These are phyloP conservation scores for Sphaeramia orbicularis DNA, from an alignment of 2,797 vertebrate species.

Conservation along the genomic window DNA sequence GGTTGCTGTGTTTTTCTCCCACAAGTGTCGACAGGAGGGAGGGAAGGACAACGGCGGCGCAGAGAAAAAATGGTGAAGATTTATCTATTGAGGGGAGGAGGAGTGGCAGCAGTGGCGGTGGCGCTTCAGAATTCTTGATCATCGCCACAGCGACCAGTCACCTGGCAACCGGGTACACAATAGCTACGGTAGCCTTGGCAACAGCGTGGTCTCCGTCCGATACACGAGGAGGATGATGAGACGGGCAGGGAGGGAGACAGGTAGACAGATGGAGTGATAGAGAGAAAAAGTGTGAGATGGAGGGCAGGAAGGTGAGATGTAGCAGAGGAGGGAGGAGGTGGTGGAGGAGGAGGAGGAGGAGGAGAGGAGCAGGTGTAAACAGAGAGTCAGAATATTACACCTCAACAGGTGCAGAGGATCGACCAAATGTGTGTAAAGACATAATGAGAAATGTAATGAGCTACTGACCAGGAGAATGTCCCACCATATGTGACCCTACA, in stretches of 20 bases:
- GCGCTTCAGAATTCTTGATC: conserved; percentile 83
- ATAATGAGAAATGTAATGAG: conserved; percentile 80
- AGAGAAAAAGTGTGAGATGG: conserved; percentile 67
- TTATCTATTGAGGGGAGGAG: conserved; percentile 74
- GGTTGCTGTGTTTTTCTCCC: conserved; percentile 73
- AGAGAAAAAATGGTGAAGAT: conserved; percentile 67
- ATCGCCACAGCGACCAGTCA: conserved; percentile 84
- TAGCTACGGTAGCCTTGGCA: conserved; percentile 84
- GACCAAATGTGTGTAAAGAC: conserved; percentile 70
- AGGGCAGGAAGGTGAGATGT: conserved; percentile 54
- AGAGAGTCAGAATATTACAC: conserved; percentile 69
- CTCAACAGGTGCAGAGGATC: conserved; percentile 77
- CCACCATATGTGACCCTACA: conserved; percentile 63
- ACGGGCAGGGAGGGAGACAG: conserved; percentile 57
- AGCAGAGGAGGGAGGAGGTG: conserved; percentile 31
- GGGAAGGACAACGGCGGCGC: conserved; percentile 44
- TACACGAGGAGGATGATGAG: conserved; percentile 57
- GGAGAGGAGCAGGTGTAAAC: conserved; percentile 71
- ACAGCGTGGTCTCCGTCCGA: conserved; percentile 77
- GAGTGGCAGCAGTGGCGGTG: conserved; percentile 36
- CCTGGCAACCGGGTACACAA: conserved; percentile 89
- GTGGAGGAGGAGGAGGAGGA: conserved; percentile 33
- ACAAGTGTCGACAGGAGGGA: conserved; percentile 56
- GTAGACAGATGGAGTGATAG: conserved; percentile 77
- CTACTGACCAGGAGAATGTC: conserved; percentile 57